Percentiles rank a stretch among this genome's conserved stretches.
Evolutionary conservation across 2,113 vertebrate species (phyloP).

Genomic region (Irena cyanogastra): DNA sequence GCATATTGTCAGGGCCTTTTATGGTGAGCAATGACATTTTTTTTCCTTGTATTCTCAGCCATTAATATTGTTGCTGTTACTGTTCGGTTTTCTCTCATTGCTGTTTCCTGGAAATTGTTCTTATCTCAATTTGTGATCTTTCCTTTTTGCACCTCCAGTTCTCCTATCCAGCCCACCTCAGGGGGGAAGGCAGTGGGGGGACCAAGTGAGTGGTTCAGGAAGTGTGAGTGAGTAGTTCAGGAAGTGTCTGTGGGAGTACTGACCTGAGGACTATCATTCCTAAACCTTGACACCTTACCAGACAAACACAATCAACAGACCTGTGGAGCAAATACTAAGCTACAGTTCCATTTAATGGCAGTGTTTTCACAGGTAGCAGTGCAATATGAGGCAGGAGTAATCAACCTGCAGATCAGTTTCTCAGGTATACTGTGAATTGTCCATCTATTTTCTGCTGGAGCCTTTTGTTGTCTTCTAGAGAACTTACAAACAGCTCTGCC

Average conservation of each 20-base stretch:
- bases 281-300: not conserved
- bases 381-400: not conserved
- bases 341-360: not conserved
- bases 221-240: rapidly evolving
- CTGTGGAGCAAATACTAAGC: not conserved
- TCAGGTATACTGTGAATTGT: not conserved
- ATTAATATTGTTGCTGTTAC: not conserved
- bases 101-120: not conserved
- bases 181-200: not conserved
- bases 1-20: not conserved
- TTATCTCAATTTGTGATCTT: not conserved
- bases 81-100: not conserved
- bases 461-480: not conserved
- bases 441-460: not conserved
- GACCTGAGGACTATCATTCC: not conserved
- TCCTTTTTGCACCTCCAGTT: not conserved
- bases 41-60: not conserved
- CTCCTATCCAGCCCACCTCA: not conserved
- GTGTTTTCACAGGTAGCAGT: not conserved
- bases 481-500: not conserved
- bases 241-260: not conserved
- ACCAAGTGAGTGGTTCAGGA: rapidly evolving
- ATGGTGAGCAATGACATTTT: rapidly evolving
- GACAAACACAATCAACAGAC: not conserved
- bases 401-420: not conserved